Percentiles rank a stretch among this genome's conserved stretches.
Evolutionary conservation across 2,888 invertebrate genomes (phyloP).

Genomic region (Oligia latruncula): DNA sequence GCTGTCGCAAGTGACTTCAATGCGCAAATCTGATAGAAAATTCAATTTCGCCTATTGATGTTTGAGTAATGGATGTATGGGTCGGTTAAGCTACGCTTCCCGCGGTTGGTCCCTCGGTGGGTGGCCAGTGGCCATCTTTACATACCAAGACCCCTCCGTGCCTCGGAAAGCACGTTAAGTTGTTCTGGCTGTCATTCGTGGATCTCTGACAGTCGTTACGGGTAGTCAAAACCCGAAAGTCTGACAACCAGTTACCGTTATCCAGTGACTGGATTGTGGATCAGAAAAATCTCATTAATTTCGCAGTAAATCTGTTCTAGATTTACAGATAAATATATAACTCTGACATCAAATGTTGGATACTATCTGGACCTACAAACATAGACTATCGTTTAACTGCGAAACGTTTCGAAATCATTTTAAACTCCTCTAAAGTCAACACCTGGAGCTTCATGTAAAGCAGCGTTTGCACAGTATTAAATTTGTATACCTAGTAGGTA

Average conservation of each 20-base stretch:
- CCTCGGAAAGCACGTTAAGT: neutral
- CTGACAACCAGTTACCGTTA: neutral
- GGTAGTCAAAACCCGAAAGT: neutral
- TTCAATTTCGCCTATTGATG: conserved; percentile 60
- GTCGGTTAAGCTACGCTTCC: neutral
- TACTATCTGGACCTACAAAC: neutral
- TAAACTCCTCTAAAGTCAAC: conserved; percentile 20
- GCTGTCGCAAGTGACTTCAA: conserved; percentile 56
- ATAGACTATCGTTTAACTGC: conserved; percentile 3
- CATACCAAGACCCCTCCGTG: neutral
- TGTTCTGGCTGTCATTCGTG: neutral
- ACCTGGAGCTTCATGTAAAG: conserved; percentile 1
- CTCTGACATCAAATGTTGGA: conserved; percentile 2
- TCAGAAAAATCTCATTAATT: conserved; percentile 10
- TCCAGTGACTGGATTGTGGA: neutral
- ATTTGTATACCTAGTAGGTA: neutral
- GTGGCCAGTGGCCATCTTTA: neutral
- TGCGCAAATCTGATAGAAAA: conserved; percentile 64
- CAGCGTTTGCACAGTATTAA: neutral
- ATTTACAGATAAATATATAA: conserved; percentile 9
- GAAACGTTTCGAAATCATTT: conserved; percentile 27
- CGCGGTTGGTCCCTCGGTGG: neutral
- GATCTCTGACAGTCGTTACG: neutral
- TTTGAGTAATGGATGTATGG: neutral
- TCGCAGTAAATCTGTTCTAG: neutral